Evolutionary conservation across 2,888 invertebrate species (phyloP), one percentile per base, ranked within the genome.

Genomic region (Andrena marginata): DNA sequence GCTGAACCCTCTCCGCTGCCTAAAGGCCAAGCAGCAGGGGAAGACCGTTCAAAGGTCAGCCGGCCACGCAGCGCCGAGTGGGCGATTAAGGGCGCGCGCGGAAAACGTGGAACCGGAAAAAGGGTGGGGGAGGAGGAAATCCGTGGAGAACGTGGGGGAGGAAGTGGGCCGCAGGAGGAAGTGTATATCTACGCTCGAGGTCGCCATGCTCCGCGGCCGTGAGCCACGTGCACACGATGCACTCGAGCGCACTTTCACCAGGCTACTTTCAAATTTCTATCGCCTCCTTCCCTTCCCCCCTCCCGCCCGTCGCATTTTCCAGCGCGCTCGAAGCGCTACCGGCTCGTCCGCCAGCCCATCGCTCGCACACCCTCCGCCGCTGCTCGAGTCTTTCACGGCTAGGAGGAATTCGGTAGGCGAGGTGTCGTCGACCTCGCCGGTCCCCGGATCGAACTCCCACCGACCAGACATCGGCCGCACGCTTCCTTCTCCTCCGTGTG

Each of bases 221-320:
- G 75, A 86, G 88, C 89, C 89, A 89, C 87, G 88, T 87, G 89
- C 85, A 78, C 84, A 42, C 42, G 42, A 42, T 84, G 83, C 87
- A 80, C 75, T 78, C 80, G 72, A 82, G 72, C 78, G 78, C 90
- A 93, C 93, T 93, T 93, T 92, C 93, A 91, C 93, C 91, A 42
- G 91, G 26, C 73, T 60, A 92, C 93, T 92, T 93, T 93, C 93
- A 92, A 92, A 93, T 93, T 92, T 92, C 91, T 91, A 89, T 87
- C 83, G 86, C 73, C 69, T 73, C 74, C 1, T 1, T 72, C 23
- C 87, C 83, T 85, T 71, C 1, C 23, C 73, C 23, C 87, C 83
- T 85, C 73, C 71, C 70, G 74, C 64, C 26, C 51, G 23, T 13
- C 16, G 8, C 3, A 60, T 73, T 72, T 69, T 69, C 54, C 69